Evolutionary conservation across 2,797 vertebrate species (phyloP).

Genomic region (Lutjanus argentimaculatus): DNA sequence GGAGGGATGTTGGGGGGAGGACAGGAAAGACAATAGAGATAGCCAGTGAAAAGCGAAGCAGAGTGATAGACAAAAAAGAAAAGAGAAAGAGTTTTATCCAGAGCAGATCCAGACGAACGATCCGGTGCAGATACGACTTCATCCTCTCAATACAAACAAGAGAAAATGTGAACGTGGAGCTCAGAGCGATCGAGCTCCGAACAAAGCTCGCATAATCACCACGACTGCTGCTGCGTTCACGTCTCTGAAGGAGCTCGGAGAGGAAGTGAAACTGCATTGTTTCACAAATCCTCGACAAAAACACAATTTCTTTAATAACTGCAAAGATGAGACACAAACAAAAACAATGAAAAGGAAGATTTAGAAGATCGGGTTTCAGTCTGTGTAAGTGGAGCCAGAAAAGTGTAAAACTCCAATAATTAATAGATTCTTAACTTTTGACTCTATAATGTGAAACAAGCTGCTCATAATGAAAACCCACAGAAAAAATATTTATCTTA

Average conservation of each 20-base stretch:
- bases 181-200: slow-evolving; percentile 19
- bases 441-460: too few relatives aligned
- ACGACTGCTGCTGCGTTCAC: neutral
- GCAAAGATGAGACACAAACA: neutral
- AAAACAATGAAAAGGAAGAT: too few relatives aligned
- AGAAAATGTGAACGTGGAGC: slow-evolving; percentile 5
- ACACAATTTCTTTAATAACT: neutral
- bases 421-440: too few relatives aligned
- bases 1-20: neutral
- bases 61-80: neutral
- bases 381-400: neutral
- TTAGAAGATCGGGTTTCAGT: neutral
- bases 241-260: slow-evolving; percentile 16
- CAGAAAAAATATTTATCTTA: too few relatives aligned
- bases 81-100: too few relatives aligned
- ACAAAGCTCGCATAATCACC: slow-evolving; percentile 37
- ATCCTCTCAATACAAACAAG: slow-evolving; percentile 16
- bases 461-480: too few relatives aligned
- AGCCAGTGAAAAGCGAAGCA: neutral
- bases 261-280: slow-evolving; percentile 7
- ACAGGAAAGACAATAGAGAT: neutral
- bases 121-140: slow-evolving; percentile 21
- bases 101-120: neutral
- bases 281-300: slow-evolving; percentile 31
- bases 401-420: too few relatives aligned